A percentile compares a stretch with the other conserved stretches of the same genome.
These are phyloP conservation scores for Machaerirhynchus nigripectus DNA, from an alignment of 2,113 vertebrate species.

Conservation along the genomic window DNA sequence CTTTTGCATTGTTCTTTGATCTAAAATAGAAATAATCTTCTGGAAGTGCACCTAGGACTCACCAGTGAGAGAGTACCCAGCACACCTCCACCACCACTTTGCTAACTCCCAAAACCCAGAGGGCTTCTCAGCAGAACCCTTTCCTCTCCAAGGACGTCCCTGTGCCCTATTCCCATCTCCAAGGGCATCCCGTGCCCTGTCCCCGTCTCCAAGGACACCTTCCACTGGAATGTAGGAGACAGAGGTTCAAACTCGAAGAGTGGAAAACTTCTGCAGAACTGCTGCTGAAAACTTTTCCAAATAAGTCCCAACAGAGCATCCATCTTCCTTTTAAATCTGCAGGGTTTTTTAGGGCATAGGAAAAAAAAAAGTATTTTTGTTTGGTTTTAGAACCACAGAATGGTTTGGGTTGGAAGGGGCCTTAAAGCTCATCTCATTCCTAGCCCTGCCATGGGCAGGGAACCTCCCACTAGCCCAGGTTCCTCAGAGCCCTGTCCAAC, in stretches of 20 bases:
- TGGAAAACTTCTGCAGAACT: neutral
- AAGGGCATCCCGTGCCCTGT: accelerated
- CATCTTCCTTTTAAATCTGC: neutral
- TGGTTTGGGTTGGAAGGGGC: neutral
- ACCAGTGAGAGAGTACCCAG: neutral
- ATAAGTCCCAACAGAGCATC: neutral
- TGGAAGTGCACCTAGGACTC: neutral
- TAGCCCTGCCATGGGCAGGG: neutral
- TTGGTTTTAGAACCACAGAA: neutral
- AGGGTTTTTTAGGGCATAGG: neutral
- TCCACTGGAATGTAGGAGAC: neutral
- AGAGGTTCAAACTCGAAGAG: neutral
- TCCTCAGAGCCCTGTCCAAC: neutral
- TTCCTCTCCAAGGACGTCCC: neutral
- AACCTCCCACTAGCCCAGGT: neutral
- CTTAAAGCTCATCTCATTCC: neutral
- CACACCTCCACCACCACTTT: neutral
- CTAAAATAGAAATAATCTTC: neutral
- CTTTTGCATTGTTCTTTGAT: neutral
- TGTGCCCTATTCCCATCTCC: neutral
- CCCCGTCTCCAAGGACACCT: accelerated
- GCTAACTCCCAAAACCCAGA: neutral
- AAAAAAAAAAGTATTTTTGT: neutral
- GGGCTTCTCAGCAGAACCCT: neutral
- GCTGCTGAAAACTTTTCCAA: neutral